phyloP scores from a whole-genome alignment of 2,113 vertebrate genomes.

The Cathartes aura region DNA sequence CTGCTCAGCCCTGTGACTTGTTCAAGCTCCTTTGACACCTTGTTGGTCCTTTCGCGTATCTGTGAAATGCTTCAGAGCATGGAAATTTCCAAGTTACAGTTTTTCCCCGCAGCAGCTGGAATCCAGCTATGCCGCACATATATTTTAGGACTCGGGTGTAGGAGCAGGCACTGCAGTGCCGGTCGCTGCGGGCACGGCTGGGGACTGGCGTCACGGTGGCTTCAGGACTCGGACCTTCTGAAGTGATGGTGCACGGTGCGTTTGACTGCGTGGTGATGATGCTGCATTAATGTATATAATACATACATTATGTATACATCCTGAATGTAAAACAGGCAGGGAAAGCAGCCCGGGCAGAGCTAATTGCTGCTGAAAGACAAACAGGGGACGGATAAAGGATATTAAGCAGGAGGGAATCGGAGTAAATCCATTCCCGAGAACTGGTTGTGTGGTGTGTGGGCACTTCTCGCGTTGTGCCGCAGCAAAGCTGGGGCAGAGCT shows the following conservation, averaged over 20 bases:
- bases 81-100: constrained; percentile 34
- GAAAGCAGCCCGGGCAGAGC: not conserved
- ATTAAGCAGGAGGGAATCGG: not conserved
- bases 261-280: fast-evolving
- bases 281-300: not conserved
- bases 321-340: not conserved
- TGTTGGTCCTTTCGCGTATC: not conserved
- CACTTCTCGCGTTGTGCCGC: fast-evolving
- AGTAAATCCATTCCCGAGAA: fast-evolving
- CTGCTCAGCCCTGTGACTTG: not conserved
- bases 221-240: not conserved
- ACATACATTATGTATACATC: not conserved
- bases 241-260: fast-evolving
- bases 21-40: not conserved
- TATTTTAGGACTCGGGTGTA: not conserved
- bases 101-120: not conserved
- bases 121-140: not conserved
- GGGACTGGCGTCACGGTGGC: not conserved
- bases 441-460: not conserved
- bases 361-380: not conserved
- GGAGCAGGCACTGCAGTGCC: not conserved
- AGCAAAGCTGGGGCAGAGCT: fast-evolving
- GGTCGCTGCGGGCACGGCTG: not conserved
- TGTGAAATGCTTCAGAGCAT: not conserved
- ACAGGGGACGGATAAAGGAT: not conserved